These are phyloP conservation scores for Halichoeres trimaculatus DNA, from an alignment of 2,113 vertebrate species.

Conservation along the genomic window DNA sequence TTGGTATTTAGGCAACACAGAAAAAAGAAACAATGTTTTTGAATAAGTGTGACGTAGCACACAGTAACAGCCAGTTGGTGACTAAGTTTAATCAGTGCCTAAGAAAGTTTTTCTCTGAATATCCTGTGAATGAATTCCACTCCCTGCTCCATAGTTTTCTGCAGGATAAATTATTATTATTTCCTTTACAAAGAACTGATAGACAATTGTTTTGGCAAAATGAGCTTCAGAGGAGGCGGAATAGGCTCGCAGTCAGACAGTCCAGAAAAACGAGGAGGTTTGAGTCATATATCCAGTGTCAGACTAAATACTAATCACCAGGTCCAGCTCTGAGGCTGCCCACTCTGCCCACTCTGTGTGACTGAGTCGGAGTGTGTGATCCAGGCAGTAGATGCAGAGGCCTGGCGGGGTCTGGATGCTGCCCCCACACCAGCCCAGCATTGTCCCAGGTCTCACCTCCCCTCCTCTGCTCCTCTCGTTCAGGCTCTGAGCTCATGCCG, in stretches of 20 bases:
- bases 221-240: neutral
- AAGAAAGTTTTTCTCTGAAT: neutral
- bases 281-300: slow-evolving; percentile 9
- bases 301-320: slow-evolving; percentile 19
- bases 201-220: neutral
- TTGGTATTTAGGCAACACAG: no score
- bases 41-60: no score
- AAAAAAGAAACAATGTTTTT: no score
- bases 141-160: no score
- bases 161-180: neutral
- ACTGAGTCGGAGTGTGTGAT: slow-evolving; percentile 33
- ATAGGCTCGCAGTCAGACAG: neutral
- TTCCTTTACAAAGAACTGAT: neutral
- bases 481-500: slow-evolving; percentile 99
- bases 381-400: slow-evolving; percentile 54
- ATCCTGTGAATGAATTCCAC: neutral
- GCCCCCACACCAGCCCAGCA: slow-evolving; percentile 43
- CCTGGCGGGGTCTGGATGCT: slow-evolving; percentile 42
- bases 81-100: no score
- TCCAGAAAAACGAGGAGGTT: slow-evolving; percentile 18
- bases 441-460: slow-evolving; percentile 44
- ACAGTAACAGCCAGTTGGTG: no score
- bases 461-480: slow-evolving; percentile 87
- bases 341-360: slow-evolving; percentile 53
- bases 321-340: slow-evolving; percentile 31